These are phyloP conservation scores for Argyra leucocephala DNA, from an alignment of 2,888 invertebrate genomes.

Conservation along the genomic window DNA sequence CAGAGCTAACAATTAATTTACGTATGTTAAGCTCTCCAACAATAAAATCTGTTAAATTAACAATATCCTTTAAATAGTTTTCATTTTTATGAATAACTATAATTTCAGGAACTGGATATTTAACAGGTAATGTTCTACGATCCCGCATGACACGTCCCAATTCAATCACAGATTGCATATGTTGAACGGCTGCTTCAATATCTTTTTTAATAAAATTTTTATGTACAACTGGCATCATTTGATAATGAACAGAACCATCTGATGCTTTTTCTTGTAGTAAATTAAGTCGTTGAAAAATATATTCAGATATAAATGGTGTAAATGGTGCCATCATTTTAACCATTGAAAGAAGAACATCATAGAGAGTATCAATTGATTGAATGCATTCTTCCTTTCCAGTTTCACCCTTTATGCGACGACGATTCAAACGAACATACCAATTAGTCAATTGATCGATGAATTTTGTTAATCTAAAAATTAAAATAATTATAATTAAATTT, in stretches of 20 bases:
- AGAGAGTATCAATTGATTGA: constrained; percentile 77
- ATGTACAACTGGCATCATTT: constrained; percentile 74
- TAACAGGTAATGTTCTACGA: constrained; percentile 84
- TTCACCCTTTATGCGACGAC: constrained; percentile 89
- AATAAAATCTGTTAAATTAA: constrained; percentile 73
- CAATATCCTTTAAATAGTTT: constrained; percentile 66
- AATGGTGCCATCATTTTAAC: constrained; percentile 93
- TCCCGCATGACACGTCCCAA: constrained; percentile 87
- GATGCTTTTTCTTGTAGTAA: constrained; percentile 48
- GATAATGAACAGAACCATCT: constrained; percentile 78
- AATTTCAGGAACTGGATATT: constrained; percentile 92
- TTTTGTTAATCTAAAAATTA: constrained; percentile 59
- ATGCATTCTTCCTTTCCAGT: constrained; percentile 69
- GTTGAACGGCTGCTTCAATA: constrained; percentile 80
- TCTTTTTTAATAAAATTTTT: constrained; percentile 62
- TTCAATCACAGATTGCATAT: constrained; percentile 94
- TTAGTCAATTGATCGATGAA: constrained; percentile 97
- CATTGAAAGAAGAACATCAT: constrained; percentile 79
- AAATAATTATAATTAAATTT: no score
- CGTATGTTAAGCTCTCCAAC: constrained; percentile 88
- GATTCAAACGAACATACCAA: constrained; percentile 97
- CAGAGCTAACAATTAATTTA: constrained; percentile 70
- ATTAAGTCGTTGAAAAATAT: constrained; percentile 83
- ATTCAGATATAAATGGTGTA: constrained; percentile 91
- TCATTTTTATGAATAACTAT: constrained; percentile 85